Evolutionary conservation across 2,113 vertebrate genomes (phyloP).

Genomic region (Psephotus haematonotus): DNA sequence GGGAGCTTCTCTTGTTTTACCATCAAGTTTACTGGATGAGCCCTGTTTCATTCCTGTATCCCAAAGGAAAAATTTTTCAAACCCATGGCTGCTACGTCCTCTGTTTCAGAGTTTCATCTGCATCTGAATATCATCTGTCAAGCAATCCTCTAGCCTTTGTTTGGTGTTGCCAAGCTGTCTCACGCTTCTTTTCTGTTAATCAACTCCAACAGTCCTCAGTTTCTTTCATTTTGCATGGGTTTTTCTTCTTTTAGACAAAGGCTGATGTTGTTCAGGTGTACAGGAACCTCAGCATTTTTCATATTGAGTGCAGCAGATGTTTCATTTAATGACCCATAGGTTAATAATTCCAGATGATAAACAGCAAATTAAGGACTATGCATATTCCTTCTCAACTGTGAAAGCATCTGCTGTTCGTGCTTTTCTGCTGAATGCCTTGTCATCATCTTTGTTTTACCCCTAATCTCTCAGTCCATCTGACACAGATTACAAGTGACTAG

Average conservation of each 20-base stretch:
- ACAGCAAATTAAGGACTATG: not conserved
- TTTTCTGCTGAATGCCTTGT: not conserved
- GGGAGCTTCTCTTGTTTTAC: not conserved
- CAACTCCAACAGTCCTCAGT: not conserved
- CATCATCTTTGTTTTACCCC: not conserved
- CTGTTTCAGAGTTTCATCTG: not conserved
- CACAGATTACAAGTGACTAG: not conserved
- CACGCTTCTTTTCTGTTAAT: not conserved
- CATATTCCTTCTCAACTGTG: not conserved
- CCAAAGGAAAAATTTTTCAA: not conserved
- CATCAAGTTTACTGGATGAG: not conserved
- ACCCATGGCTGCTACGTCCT: accelerated
- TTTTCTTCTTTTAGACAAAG: not conserved
- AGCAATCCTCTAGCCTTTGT: not conserved
- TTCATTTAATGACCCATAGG: not conserved
- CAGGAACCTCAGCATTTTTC: not conserved
- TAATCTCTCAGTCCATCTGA: not conserved
- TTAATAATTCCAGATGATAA: not conserved
- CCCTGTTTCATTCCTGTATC: not conserved
- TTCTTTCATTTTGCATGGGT: not conserved
- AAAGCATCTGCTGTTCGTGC: not conserved
- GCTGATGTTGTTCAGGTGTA: not conserved
- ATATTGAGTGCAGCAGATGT: not conserved
- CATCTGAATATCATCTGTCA: not conserved
- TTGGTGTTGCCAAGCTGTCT: not conserved